phyloP scores from a whole-genome alignment of 2,113 vertebrate species.

The Excalfactoria chinensis region DNA sequence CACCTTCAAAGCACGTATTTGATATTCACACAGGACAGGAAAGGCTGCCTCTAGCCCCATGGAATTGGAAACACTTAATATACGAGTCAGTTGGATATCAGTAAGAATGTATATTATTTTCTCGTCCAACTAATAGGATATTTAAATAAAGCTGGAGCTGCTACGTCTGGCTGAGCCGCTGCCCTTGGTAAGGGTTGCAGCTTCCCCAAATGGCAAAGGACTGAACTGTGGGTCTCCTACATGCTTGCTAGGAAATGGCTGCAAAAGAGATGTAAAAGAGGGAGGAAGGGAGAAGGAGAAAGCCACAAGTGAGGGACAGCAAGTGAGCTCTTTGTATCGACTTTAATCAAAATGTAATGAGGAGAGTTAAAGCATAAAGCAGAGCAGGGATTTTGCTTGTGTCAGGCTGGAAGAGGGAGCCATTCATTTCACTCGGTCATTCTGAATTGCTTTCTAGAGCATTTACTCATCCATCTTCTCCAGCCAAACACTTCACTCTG shows the following conservation, averaged over 20 bases:
- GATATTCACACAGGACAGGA: conserved; percentile 33
- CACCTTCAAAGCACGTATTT: conserved; percentile 7
- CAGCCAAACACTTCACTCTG: conserved; percentile 29
- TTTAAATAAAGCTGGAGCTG: conserved; percentile 33
- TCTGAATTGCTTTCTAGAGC: conserved; percentile 34
- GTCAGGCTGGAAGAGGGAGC: conserved; percentile 51
- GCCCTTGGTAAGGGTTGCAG: conserved; percentile 2
- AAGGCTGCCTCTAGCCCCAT: conserved; percentile 6
- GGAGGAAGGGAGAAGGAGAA: neutral
- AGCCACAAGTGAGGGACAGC: neutral
- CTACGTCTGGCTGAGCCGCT: neutral
- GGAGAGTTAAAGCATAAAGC: conserved; percentile 10
- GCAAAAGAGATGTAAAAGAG: neutral
- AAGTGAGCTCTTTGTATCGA: neutral
- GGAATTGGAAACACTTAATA: conserved; percentile 35
- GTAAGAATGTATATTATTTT: conserved; percentile 41
- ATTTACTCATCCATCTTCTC: conserved; percentile 34
- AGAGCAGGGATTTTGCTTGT: conserved; percentile 45
- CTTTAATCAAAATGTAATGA: conserved; percentile 54
- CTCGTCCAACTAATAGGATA: conserved; percentile 25
- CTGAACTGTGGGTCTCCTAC: neutral
- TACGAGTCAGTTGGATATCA: conserved; percentile 25
- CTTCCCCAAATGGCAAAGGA: conserved; percentile 7
- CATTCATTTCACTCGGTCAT: conserved; percentile 49
- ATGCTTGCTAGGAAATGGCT: neutral